Evolutionary conservation across 1,140 invertebrate species (phyloP).

Genomic region (Brachionus angularis): DNA sequence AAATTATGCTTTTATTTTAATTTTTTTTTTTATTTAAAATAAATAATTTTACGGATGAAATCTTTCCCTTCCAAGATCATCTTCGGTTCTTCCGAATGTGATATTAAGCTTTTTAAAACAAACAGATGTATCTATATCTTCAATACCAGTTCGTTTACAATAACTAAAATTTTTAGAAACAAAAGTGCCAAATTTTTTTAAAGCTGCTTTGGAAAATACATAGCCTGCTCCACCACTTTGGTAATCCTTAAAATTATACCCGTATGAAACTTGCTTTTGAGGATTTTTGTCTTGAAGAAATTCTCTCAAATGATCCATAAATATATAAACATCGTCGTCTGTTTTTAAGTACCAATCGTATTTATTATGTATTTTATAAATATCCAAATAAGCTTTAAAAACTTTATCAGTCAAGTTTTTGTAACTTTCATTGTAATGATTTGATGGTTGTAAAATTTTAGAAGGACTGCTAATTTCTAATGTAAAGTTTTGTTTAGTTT

Average conservation of each 20-base stretch:
- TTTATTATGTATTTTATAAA: conserved; percentile 21
- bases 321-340: conserved; percentile 82
- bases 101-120: conserved; percentile 82
- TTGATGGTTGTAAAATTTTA: not conserved
- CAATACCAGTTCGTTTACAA: conserved; percentile 59
- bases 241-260: not conserved
- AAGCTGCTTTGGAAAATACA: conserved; percentile 47
- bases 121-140: conserved; percentile 88
- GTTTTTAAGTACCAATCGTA: conserved; percentile 87
- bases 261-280: conserved; percentile 45
- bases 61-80: conserved; percentile 73
- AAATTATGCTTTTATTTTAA: not conserved
- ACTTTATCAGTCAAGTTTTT: not conserved
- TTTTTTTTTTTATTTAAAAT: too few relatives aligned
- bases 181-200: not conserved
- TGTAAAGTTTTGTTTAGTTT: not conserved
- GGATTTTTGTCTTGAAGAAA: conserved; percentile 49
- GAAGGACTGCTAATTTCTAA: not conserved
- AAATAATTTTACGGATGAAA: conserved; percentile 71
- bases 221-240: conserved; percentile 49
- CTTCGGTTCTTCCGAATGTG: conserved; percentile 75
- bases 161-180: not conserved
- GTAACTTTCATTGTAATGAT: not conserved
- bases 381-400: not conserved
- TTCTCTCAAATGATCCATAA: conserved; percentile 58